These are phyloP conservation scores for Leptonema lineaticorne DNA, from an alignment of 1,140 invertebrate genomes.

Conservation along the genomic window DNA sequence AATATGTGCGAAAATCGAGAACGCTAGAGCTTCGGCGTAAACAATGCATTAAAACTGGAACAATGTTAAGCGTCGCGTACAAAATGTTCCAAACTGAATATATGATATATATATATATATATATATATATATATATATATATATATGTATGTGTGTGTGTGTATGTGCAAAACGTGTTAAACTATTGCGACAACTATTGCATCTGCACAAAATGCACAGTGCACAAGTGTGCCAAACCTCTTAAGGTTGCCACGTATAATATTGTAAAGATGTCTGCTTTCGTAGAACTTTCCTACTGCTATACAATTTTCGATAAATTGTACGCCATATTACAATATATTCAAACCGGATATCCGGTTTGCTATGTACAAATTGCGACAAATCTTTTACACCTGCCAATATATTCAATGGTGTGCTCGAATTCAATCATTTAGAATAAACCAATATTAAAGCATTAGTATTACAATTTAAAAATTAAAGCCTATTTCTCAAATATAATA, in stretches of 20 bases:
- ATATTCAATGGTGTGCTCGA: too few species aligned
- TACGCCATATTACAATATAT: background rate
- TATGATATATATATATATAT: background rate
- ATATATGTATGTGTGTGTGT: background rate
- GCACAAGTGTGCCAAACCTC: background rate
- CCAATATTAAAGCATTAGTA: too few species aligned
- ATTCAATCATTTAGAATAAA: too few species aligned
- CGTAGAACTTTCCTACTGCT: background rate
- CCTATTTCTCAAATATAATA: too few species aligned
- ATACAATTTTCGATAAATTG: background rate
- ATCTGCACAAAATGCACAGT: background rate
- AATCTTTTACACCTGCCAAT: background rate
- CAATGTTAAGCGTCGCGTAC: background rate
- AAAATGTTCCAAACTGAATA: background rate
- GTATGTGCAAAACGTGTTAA: background rate
- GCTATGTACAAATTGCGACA: background rate
- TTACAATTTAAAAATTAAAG: too few species aligned
- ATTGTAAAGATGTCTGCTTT: background rate
- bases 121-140: too few species aligned
- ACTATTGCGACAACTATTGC: slow-evolving; percentile 11
- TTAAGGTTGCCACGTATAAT: background rate
- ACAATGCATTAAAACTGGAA: background rate
- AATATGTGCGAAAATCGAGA: too few species aligned
- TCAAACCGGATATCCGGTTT: background rate
- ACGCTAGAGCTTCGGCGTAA: too few species aligned